Percentiles rank a stretch among this genome's conserved stretches.
phyloP scores from a whole-genome alignment of 1,140 invertebrate genomes.

The Holcopasites calliopsidis region DNA sequence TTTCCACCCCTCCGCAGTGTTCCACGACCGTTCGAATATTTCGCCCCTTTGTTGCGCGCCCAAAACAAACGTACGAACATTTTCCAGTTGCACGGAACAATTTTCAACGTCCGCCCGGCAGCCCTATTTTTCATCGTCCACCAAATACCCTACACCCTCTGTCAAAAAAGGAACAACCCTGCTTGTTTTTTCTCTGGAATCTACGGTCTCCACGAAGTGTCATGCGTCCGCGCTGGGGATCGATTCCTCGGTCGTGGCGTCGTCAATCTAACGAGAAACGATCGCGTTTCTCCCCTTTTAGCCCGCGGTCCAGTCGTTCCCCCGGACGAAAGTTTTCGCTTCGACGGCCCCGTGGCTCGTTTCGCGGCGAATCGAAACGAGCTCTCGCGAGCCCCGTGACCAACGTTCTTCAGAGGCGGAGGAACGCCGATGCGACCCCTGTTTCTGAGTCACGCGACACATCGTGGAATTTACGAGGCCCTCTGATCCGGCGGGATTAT shows the following conservation, averaged over 20 bases:
- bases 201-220: not conserved
- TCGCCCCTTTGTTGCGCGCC: too few species aligned
- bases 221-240: not conserved
- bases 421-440: not conserved
- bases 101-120: not conserved
- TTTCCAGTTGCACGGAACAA: too few species aligned
- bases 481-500: slow-evolving; percentile 60
- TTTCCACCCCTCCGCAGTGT: too few species aligned
- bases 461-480: slow-evolving; percentile 59
- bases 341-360: slow-evolving; percentile 20
- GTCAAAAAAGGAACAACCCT: too few species aligned
- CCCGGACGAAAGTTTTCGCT: slow-evolving; percentile 33
- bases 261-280: slow-evolving; percentile 29
- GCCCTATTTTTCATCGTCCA: not conserved
- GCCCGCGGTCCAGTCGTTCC: not conserved
- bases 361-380: slow-evolving; percentile 25
- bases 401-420: too few species aligned
- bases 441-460: slow-evolving; percentile 55
- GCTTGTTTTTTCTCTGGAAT: not conserved
- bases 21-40: too few species aligned
- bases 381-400: slow-evolving; percentile 21
- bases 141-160: not conserved
- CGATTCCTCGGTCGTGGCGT: slow-evolving; percentile 29
- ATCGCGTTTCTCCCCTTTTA: slow-evolving; percentile 15
- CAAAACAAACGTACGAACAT: too few species aligned